These are phyloP conservation scores for Spodoptera exigua DNA, from an alignment of 2,888 invertebrate genomes.

Conservation along the genomic window DNA sequence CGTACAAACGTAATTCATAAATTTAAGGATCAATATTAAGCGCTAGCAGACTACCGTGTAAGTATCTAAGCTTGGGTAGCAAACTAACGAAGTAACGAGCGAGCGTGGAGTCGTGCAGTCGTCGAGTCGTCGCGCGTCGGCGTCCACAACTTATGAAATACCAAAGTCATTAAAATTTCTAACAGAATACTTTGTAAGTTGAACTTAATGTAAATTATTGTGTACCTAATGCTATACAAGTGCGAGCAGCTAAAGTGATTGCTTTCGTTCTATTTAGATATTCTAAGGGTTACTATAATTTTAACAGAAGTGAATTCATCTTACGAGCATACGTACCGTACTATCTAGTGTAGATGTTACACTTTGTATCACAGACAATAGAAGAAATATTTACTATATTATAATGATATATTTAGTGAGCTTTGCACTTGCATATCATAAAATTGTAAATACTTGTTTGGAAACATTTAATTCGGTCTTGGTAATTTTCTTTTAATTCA, in stretches of 20 bases:
- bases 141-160: constrained; percentile 77
- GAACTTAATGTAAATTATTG: constrained; percentile 81
- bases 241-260: constrained; percentile 86
- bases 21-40: constrained; percentile 83
- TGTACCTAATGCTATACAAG: constrained; percentile 85
- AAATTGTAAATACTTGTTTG: constrained; percentile 82
- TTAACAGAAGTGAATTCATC: constrained; percentile 66
- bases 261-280: constrained; percentile 79
- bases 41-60: constrained; percentile 83
- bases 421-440: constrained; percentile 90
- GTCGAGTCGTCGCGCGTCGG: constrained; percentile 50
- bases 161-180: constrained; percentile 88
- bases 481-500: constrained; percentile 35
- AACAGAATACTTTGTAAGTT: constrained; percentile 84
- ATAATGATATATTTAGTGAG: constrained; percentile 82
- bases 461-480: constrained; percentile 70
- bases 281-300: constrained; percentile 75
- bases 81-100: constrained; percentile 60
- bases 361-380: constrained; percentile 73
- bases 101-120: constrained; percentile 29
- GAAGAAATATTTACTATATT: constrained; percentile 67
- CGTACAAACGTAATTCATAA: constrained; percentile 86
- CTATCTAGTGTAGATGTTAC: constrained; percentile 78
- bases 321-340: constrained; percentile 68
- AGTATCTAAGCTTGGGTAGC: constrained; percentile 76